These are phyloP conservation scores for Whitmania pigra DNA, from an alignment of 1,140 invertebrate genomes.

Conservation along the genomic window DNA sequence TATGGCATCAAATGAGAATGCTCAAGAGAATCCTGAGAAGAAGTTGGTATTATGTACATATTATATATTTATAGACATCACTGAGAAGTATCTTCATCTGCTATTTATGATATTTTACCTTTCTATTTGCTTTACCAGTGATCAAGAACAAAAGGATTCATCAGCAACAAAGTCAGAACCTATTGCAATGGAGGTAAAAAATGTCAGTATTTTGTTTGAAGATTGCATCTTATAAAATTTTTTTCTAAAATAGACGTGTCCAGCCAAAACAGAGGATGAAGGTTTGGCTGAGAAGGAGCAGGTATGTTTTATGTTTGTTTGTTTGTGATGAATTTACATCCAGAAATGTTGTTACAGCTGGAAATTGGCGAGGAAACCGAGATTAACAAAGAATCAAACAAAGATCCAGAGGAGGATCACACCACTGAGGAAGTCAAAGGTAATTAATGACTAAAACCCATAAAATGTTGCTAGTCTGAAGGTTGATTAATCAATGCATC, in stretches of 20 bases:
- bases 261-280: too few relatives aligned
- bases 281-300: too few relatives aligned
- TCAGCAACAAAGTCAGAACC: slow-evolving; percentile 25
- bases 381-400: too few relatives aligned
- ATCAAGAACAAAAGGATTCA: slow-evolving; percentile 27
- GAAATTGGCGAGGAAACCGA: too few relatives aligned
- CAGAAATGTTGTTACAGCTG: too few relatives aligned
- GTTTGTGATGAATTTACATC: too few relatives aligned
- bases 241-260: too few relatives aligned
- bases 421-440: slow-evolving; percentile 20
- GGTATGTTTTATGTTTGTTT: too few relatives aligned
- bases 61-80: too few relatives aligned
- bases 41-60: background rate
- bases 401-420: too few relatives aligned
- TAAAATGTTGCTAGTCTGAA: background rate
- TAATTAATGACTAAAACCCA: slow-evolving; percentile 23
- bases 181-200: background rate
- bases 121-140: background rate
- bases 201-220: slow-evolving; percentile 6
- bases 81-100: background rate
- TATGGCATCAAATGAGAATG: slow-evolving; percentile 14
- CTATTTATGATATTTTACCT: background rate
- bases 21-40: background rate
- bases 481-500: background rate
- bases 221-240: background rate